Percentiles rank a stretch among this genome's conserved stretches.
Conservation (phyloP, 2,113 vertebrate species). For the Oncorhynchus nerka region DNA sequence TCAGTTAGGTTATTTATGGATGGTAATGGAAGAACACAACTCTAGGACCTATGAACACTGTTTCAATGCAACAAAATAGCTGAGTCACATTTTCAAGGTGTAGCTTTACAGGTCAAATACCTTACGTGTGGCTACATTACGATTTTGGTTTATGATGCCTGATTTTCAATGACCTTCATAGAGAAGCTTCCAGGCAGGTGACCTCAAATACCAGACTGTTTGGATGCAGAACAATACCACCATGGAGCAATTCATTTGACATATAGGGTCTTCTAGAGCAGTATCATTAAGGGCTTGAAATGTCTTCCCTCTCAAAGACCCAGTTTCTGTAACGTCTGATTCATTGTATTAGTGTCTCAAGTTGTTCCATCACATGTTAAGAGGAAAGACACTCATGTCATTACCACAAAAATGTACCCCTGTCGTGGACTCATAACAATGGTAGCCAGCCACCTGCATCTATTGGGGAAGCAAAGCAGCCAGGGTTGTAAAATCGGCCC, state of each 20-base stretch:
- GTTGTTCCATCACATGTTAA: neutral
- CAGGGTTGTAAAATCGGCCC: conserved; percentile 1
- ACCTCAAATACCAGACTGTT: too few species aligned
- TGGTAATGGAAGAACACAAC: neutral
- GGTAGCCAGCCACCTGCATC: conserved; percentile 7
- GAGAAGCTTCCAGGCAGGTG: too few species aligned
- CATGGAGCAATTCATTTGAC: neutral
- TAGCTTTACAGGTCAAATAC: too few species aligned
- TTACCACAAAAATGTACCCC: neutral
- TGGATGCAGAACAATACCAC: too few species aligned
- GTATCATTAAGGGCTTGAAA: neutral
- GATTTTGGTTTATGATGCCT: too few species aligned
- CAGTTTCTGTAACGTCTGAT: neutral
- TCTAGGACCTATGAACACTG: neutral
- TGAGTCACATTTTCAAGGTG: too few species aligned
- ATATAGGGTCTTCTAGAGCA: neutral
- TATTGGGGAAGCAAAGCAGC: neutral
- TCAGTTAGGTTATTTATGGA: neutral
- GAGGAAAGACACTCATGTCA: neutral
- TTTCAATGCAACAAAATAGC: neutral
- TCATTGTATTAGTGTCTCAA: neutral
- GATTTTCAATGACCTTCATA: too few species aligned
- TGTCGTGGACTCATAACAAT: neutral
- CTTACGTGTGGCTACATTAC: too few species aligned
- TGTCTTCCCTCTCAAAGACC: neutral